Evolutionary conservation across 2,888 invertebrate genomes (phyloP), one percentile per base, ranked within the genome.

Genomic region (Pilophorus perplexus): DNA sequence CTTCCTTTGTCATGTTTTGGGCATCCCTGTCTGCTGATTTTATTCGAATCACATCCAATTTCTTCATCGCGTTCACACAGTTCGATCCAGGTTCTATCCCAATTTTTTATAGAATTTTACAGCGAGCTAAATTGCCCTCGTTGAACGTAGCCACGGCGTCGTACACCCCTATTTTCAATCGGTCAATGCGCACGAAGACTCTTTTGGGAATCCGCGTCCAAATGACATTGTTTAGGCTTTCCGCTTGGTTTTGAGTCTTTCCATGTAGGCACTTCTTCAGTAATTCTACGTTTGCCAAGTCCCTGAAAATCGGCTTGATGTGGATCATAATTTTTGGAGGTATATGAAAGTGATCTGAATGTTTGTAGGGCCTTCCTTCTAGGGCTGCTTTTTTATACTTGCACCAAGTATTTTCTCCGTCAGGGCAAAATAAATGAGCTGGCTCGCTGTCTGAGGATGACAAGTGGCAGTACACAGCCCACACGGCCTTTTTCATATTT

Each of bases 251-350:
- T 16, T 44, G 44, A 20, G 44, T 44, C 22, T 18, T 8, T 2
- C 44, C 27, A 44, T 44, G 44, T 5, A 44, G 18, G 18, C 44
- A 44, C 18, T 44, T 44, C 44, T 44, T 44, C 18, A 44, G 12
- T 22, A 50, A 27, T 10, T 50, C 50, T 50, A 25, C 23, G 14
- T 23, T 4, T 14, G 50, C 50, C n/a, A 50, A 23, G 25, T 27
- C 27, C 8, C 23, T 16, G 25, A 50, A 50, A 20, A 44, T 40
- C n/a, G 50, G 4, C 10, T 50, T 22, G 16, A 50, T 22, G 2
- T 22, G 8, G 3, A 4, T 8, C 50, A 50, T 50, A 22, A 50
- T 6, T 8, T 6, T 3, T 2, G n/a, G 50, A 4, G 3, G 3
- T 8, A 50, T 4, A 23, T 50, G 50, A 46, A 46, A 46, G 20